Base-by-base conservation (phyloP, 2,113 vertebrate species). In the Paratilapia polleni region DNA sequence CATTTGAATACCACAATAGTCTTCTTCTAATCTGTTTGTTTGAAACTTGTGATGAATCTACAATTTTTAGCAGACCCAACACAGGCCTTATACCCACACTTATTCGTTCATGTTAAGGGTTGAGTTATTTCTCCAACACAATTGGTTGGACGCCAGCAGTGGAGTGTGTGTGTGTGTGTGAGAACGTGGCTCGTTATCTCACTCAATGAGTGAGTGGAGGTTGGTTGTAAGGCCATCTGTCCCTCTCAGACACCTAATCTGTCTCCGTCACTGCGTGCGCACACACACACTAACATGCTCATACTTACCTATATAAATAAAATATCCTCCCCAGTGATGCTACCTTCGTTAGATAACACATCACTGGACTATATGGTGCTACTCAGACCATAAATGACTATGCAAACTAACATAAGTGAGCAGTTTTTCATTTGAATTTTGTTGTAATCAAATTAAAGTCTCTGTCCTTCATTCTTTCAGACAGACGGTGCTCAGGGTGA, bases 241-340 rank as follows among this genome's bases (percentile, higher is more conserved):
- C 87, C 91, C 91, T 94, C 91, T 94, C 91, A 92, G 87, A 87
- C 94, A 93, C 94, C 90, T 88, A 87, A 91, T 94, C 87, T 85
- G 84, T 93, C 92, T 94, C 31, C 92, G 93, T 91, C 93, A 82
- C 70, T 89, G 61, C 66, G 77, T 6, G 22, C 68, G 36, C 61
- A 76, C 36, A 76, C 68, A 80, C 58, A 77, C 68, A 81, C 57
- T 28, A 36, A 60, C 8, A 31, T 57, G 20, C 61, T 49, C 8
- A 64, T 41, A 57, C 13, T 19, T 49, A 52, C 78, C 56, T 8
- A 66, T 63, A 38, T 24, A 77, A 56, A 73, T 22, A 5, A 59
- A 73, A 43, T 43, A 8, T 54, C 54, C 36, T 62, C 63, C 57
- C 20, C 24, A 15, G 74, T 77, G 26, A 74, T n/a, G 13, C 81